Evolutionary conservation across 2,888 invertebrate genomes (phyloP).

Genomic region (Drosophila rellima): DNA sequence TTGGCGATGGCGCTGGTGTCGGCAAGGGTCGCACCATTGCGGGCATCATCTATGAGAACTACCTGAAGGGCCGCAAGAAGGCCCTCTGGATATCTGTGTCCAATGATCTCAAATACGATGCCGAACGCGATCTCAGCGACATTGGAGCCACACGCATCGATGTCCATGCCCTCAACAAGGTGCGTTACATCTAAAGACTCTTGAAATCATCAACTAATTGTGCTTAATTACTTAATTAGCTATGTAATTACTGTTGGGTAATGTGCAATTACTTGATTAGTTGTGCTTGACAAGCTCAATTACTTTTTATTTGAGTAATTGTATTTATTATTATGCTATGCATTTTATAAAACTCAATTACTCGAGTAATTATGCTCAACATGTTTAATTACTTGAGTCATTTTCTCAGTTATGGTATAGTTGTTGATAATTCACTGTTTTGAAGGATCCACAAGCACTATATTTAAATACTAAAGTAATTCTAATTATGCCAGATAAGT

Average conservation of each 20-base stretch:
- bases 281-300: not conserved
- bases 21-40: slow-evolving; percentile 99
- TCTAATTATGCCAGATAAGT: not conserved
- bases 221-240: slow-evolving; percentile 1
- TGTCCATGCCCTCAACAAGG: slow-evolving; percentile 96
- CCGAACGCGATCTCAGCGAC: slow-evolving; percentile 97
- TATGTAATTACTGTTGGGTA: not conserved
- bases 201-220: not conserved
- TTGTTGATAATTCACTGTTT: too few species aligned
- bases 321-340: not conserved
- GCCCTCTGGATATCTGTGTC: slow-evolving; percentile 99
- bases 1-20: slow-evolving; percentile 99
- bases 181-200: slow-evolving; percentile 72
- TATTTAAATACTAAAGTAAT: too few species aligned
- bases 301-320: not conserved
- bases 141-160: slow-evolving; percentile 97
- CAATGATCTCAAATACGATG: slow-evolving; percentile 99
- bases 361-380: too few species aligned
- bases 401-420: too few species aligned
- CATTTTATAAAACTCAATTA: too few species aligned
- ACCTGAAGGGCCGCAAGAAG: slow-evolving; percentile 95
- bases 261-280: not conserved
- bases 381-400: not conserved
- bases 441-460: too few species aligned
- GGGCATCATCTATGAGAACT: slow-evolving; percentile 99